Conservation (phyloP, 64 coral and sea anemone genomes). For the Montipora cactus region DNA sequence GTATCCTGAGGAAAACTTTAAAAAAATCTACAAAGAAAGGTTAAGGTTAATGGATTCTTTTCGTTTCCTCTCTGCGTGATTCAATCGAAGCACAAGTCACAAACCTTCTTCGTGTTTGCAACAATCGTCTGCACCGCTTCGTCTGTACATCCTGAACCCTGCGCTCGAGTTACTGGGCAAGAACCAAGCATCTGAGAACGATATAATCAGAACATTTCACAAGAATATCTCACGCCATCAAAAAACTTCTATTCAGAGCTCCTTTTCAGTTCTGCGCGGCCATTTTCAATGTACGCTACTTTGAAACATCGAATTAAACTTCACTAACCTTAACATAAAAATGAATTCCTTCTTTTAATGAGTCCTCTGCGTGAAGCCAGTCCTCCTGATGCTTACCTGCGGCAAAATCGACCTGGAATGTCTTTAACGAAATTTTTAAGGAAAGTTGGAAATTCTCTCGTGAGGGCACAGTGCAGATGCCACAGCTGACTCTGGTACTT, state of each 20-base stretch:
- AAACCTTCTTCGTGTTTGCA: conserved; percentile 66
- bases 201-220: neutral
- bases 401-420: neutral
- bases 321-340: conserved; percentile 84
- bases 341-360: conserved; percentile 76
- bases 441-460: no score
- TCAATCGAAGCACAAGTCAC: neutral
- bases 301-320: neutral
- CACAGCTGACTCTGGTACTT: no score
- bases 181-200: conserved; percentile 69
- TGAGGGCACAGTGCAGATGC: no score
- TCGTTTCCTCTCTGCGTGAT: no score
- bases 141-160: conserved; percentile 82
- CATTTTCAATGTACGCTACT: no score
- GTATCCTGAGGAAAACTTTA: no score
- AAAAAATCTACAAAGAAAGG: no score
- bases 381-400: conserved; percentile 71
- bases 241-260: no score
- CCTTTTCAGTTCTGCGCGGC: no score
- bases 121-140: conserved; percentile 82
- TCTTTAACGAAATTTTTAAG: no score
- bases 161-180: conserved; percentile 55
- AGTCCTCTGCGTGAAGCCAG: conserved; percentile 82
- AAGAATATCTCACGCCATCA: no score
- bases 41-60: no score